These are phyloP conservation scores for Drosophila equinoxialis DNA, from an alignment of 1,140 invertebrate genomes.

Conservation along the genomic window DNA sequence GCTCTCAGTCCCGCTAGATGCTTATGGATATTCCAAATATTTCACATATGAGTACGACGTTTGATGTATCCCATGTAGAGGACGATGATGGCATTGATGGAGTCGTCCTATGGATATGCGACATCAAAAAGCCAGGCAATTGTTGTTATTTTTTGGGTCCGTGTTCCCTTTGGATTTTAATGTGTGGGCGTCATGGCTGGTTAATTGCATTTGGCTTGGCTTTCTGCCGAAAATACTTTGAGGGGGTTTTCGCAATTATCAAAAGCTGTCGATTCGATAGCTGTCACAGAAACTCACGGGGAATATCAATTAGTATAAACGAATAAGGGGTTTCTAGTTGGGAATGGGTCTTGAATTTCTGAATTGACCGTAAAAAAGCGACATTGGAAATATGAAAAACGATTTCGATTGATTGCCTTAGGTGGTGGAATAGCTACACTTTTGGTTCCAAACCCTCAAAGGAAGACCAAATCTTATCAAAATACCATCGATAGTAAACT, in stretches of 20 bases:
- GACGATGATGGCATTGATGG: slow-evolving; percentile 1
- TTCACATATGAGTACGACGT: slow-evolving; percentile 69
- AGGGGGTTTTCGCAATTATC: slow-evolving; percentile 57
- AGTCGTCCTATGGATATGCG: slow-evolving; percentile 29
- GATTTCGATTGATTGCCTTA: too few species aligned
- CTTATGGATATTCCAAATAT: slow-evolving; percentile 71
- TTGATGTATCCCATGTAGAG: slow-evolving; percentile 56
- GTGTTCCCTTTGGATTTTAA: slow-evolving; percentile 45
- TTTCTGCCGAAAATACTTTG: slow-evolving; percentile 24
- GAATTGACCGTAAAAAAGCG: not conserved
- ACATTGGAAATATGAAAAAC: too few species aligned
- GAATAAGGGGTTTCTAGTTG: not conserved
- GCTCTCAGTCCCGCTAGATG: slow-evolving; percentile 39
- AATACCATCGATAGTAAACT: too few species aligned
- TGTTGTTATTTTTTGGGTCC: slow-evolving; percentile 1
- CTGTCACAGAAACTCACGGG: slow-evolving; percentile 37
- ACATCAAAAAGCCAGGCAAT: slow-evolving; percentile 65
- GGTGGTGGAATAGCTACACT: too few species aligned
- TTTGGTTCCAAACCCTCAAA: too few species aligned
- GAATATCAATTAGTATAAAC: slow-evolving; percentile 60
- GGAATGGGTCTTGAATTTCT: not conserved
- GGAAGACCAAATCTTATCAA: too few species aligned
- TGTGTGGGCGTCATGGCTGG: slow-evolving; percentile 75
- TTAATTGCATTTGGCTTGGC: slow-evolving; percentile 72
- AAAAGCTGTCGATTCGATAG: slow-evolving; percentile 60